These are phyloP conservation scores for Smithornis capensis DNA, from an alignment of 2,113 vertebrate species.

Conservation along the genomic window DNA sequence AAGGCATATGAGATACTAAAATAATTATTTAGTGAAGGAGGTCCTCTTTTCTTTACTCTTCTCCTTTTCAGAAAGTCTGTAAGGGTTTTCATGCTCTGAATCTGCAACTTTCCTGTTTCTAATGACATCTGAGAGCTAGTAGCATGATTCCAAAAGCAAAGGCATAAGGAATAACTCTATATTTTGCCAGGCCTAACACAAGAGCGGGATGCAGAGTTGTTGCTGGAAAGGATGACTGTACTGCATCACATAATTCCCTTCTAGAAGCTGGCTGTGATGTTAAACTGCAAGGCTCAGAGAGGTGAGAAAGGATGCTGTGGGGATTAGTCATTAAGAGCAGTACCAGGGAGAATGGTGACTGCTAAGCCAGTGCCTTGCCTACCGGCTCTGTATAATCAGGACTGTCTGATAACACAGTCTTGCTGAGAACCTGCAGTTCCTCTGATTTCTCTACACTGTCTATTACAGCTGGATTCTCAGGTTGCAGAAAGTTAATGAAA, in stretches of 20 bases:
- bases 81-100: not conserved
- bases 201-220: not conserved
- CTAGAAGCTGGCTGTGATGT: not conserved
- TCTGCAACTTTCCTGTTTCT: not conserved
- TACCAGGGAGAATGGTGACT: not conserved
- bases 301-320: conserved; percentile 25
- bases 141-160: not conserved
- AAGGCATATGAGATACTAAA: not conserved
- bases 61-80: not conserved
- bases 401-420: conserved; percentile 15
- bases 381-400: not conserved
- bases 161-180: not conserved
- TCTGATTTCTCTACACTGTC: not conserved
- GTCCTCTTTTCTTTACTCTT: not conserved
- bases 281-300: conserved; percentile 28
- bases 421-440: not conserved
- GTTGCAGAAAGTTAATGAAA: conserved; percentile 54
- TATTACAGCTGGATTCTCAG: conserved; percentile 32
- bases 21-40: not conserved
- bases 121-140: not conserved
- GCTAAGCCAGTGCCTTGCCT: conserved; percentile 22
- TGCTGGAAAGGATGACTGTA: not conserved
- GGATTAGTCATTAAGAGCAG: conserved; percentile 34
- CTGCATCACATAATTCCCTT: not conserved
- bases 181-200: not conserved